Conservation (phyloP, 2,797 vertebrate genomes). For the Rhinogobio ventralis region DNA sequence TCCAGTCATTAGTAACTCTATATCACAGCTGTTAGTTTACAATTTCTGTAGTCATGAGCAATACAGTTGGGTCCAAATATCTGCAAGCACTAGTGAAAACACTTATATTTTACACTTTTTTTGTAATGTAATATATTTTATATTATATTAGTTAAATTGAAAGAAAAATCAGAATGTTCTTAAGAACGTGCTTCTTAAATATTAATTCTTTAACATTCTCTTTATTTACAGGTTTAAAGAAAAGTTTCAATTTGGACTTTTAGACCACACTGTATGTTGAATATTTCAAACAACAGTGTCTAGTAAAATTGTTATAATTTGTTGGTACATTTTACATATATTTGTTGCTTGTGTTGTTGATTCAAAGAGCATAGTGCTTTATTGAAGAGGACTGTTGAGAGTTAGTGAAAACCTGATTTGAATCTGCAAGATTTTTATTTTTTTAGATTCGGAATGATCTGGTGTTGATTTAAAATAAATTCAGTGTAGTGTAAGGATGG, state of each 20-base stretch:
- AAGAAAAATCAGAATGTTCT: background rate
- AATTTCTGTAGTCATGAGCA: background rate
- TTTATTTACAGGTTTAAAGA: background rate
- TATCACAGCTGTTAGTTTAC: conserved; percentile 25
- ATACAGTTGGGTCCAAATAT: background rate
- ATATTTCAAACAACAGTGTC: background rate
- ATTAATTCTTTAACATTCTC: background rate
- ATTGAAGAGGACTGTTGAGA: background rate
- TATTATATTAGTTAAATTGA: background rate
- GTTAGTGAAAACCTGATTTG: background rate
- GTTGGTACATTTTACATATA: background rate
- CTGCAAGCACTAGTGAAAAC: background rate
- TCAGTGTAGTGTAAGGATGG: background rate
- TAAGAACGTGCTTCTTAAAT: background rate
- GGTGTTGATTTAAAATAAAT: conserved; percentile 11
- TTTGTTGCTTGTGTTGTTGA: background rate
- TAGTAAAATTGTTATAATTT: background rate
- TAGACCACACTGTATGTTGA: background rate
- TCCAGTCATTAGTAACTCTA: conserved; percentile 24
- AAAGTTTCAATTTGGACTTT: background rate
- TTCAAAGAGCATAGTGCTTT: background rate
- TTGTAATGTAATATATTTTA: background rate
- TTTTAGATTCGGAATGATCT: conserved; percentile 12
- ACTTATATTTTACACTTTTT: background rate
- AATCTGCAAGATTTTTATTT: background rate